Percentiles rank a stretch among this genome's conserved stretches.
Conservation (phyloP, 2,888 invertebrate species). For the Troilus luridus region DNA sequence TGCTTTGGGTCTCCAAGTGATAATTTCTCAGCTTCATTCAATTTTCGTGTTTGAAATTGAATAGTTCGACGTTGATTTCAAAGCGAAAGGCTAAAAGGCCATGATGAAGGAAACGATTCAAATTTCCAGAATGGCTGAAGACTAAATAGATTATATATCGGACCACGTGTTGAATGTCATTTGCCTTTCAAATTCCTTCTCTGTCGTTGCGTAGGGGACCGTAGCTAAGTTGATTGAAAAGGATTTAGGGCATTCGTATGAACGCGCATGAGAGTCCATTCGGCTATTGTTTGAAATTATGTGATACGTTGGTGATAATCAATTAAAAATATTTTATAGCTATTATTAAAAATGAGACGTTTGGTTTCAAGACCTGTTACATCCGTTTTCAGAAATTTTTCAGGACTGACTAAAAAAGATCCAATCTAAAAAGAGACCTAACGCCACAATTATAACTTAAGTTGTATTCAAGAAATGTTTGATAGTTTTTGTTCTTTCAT, state of each 20-base stretch:
- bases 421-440: too few species aligned
- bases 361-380: too few species aligned
- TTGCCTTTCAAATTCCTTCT: not conserved
- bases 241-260: not conserved
- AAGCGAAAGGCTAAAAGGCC: not conserved
- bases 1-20: not conserved
- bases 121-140: not conserved
- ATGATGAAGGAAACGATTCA: not conserved
- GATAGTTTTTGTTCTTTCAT: too few species aligned
- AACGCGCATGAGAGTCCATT: not conserved
- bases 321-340: too few species aligned
- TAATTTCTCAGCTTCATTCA: not conserved
- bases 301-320: too few species aligned
- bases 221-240: not conserved
- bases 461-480: too few species aligned
- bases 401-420: too few species aligned
- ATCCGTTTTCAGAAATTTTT: too few species aligned
- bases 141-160: not conserved
- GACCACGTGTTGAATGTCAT: constrained; percentile 3
- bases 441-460: too few species aligned
- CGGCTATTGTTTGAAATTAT: too few species aligned
- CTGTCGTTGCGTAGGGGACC: not conserved
- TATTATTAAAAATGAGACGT: too few species aligned
- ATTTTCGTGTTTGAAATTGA: not conserved
- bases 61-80: not conserved